These are phyloP conservation scores for Microtus pennsylvanicus DNA, from an alignment of 2,113 vertebrate species.

Conservation along the genomic window DNA sequence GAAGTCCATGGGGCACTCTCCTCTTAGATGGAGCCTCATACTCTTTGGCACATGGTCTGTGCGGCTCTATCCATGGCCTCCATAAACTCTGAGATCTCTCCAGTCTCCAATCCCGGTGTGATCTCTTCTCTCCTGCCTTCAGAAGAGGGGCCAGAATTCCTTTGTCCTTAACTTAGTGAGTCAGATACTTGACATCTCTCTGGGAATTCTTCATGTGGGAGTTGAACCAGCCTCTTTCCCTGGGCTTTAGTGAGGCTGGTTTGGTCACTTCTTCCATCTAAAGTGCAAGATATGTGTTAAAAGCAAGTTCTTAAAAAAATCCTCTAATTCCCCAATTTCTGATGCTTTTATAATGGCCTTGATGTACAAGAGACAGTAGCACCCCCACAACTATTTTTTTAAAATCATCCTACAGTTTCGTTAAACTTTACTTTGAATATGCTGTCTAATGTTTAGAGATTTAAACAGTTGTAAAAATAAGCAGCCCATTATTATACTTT, in stretches of 20 bases:
- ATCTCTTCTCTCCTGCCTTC: background rate
- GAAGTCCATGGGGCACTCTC: background rate
- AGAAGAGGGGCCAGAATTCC: background rate
- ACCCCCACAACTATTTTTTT: background rate
- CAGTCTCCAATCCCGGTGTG: background rate
- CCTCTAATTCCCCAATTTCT: background rate
- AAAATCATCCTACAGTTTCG: background rate
- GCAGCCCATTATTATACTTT: background rate
- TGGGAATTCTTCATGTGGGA: background rate
- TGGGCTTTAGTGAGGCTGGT: background rate
- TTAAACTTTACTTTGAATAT: constrained; percentile 26
- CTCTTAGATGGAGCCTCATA: background rate
- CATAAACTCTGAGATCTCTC: background rate
- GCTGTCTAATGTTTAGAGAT: background rate
- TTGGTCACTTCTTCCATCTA: background rate
- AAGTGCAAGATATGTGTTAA: background rate
- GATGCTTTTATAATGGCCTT: background rate
- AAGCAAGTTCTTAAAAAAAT: background rate
- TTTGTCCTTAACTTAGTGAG: background rate
- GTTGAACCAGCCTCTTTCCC: background rate
- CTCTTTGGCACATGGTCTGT: background rate
- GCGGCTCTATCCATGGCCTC: background rate
- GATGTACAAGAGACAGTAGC: background rate
- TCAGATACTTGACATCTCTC: background rate
- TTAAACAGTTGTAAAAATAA: background rate